Conservation (phyloP, 2,113 vertebrate species). For the Cheilinus undulatus region DNA sequence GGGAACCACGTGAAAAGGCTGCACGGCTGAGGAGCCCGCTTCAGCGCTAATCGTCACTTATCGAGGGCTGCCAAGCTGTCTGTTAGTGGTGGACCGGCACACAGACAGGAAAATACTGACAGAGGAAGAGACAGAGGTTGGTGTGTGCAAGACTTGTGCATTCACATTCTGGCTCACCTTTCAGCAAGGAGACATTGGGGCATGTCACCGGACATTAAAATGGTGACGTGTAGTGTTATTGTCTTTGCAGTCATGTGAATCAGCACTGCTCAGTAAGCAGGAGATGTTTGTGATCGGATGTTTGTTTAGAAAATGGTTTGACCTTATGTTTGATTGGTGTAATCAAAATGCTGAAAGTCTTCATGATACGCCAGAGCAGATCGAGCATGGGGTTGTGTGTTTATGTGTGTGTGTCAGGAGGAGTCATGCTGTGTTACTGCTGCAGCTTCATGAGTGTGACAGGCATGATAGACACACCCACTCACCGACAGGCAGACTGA, state of each 20-base stretch:
- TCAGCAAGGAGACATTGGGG: conserved; percentile 2
- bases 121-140: conserved; percentile 43
- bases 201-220: background rate
- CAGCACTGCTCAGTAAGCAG: background rate
- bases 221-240: conserved; percentile 22
- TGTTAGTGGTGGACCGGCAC: conserved; percentile 46
- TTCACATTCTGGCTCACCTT: conserved; percentile 8
- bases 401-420: conserved; percentile 30
- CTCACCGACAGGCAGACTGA: conserved; percentile 19
- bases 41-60: conserved; percentile 60
- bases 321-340: background rate
- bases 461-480: conserved; percentile 69
- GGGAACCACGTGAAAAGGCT: conserved; percentile 47
- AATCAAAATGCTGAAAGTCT: background rate
- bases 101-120: conserved; percentile 31
- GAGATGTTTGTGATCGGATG: background rate
- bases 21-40: conserved; percentile 45
- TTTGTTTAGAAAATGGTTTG: background rate
- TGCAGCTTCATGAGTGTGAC: conserved; percentile 51
- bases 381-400: conserved; percentile 8
- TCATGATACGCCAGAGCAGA: conserved; percentile 11
- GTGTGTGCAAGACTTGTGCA: conserved; percentile 54
- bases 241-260: background rate
- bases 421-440: conserved; percentile 31
- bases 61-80: conserved; percentile 57